These are phyloP conservation scores for Melitaea cinxia DNA, from an alignment of 1,140 invertebrate species.

Conservation along the genomic window DNA sequence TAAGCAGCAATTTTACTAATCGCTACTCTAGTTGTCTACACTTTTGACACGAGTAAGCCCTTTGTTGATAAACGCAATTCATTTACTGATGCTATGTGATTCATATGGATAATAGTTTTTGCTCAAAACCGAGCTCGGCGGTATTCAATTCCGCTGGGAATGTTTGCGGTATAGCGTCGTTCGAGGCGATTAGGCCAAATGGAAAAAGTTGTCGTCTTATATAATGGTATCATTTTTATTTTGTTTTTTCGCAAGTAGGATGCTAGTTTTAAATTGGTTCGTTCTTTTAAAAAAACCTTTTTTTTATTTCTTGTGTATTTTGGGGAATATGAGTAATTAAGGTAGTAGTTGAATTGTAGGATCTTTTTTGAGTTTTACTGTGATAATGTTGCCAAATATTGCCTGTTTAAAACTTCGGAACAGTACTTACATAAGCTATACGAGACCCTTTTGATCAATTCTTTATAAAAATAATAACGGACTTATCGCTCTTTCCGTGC, in stretches of 20 bases:
- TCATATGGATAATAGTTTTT: slow-evolving; percentile 5
- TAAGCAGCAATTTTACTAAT: too few relatives aligned
- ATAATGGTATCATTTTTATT: slow-evolving; percentile 47
- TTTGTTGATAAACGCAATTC: slow-evolving; percentile 1
- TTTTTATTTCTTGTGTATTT: neutral
- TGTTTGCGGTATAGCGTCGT: slow-evolving; percentile 46
- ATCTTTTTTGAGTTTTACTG: too few relatives aligned
- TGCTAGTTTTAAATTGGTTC: neutral
- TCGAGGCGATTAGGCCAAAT: slow-evolving; percentile 52
- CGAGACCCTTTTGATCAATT: slow-evolving; percentile 14
- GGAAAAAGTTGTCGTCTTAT: slow-evolving; percentile 57
- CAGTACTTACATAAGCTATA: neutral
- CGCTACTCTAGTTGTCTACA: neutral
- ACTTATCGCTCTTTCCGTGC: slow-evolving; percentile 17
- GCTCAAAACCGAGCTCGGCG: neutral
- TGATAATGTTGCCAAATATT: too few relatives aligned
- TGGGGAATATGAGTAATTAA: too few relatives aligned
- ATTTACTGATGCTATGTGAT: neutral
- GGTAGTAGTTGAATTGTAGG: too few relatives aligned
- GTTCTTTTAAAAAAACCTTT: too few relatives aligned
- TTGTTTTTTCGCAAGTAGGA: slow-evolving; percentile 35
- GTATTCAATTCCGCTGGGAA: slow-evolving; percentile 45
- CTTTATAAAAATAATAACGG: slow-evolving; percentile 15
- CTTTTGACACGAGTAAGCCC: neutral
- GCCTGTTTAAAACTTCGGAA: neutral